Evolutionary conservation across 2,113 vertebrate species (phyloP).

Genomic region (Oncorhynchus gorbuscha): DNA sequence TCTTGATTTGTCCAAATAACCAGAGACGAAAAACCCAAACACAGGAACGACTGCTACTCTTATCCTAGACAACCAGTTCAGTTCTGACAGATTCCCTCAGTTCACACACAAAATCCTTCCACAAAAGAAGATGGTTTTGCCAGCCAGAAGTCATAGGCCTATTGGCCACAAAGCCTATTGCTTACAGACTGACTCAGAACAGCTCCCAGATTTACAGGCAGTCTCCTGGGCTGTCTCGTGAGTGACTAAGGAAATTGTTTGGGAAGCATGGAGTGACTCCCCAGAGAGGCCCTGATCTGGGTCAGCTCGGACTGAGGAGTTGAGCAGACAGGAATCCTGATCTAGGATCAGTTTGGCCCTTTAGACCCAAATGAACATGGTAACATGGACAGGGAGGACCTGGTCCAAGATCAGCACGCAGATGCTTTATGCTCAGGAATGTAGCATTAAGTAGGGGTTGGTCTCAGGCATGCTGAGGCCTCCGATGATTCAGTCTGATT

Average conservation of each 20-base stretch:
- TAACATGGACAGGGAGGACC: slow-evolving; percentile 6
- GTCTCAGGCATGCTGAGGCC: background rate
- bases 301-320: slow-evolving; percentile 13
- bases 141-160: too few relatives aligned
- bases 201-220: background rate
- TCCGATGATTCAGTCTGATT: slow-evolving; percentile 47
- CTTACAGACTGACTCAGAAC: background rate
- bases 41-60: too few relatives aligned
- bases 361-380: slow-evolving; percentile 23
- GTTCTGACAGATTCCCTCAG: too few relatives aligned
- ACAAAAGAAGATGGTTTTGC: too few relatives aligned
- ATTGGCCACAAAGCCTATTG: too few relatives aligned
- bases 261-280: slow-evolving; percentile 28
- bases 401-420: background rate
- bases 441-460: background rate
- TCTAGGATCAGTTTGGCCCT: background rate
- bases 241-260: slow-evolving; percentile 19
- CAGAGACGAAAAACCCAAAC: too few relatives aligned
- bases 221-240: background rate
- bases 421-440: too few relatives aligned
- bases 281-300: background rate
- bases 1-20: too few relatives aligned
- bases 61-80: too few relatives aligned
- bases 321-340: background rate
- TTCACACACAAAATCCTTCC: too few relatives aligned